Percentiles rank a stretch among this genome's conserved stretches.
These are phyloP conservation scores for Ceratosolen fusciceps DNA, from an alignment of 1,140 invertebrate genomes.

Conservation along the genomic window DNA sequence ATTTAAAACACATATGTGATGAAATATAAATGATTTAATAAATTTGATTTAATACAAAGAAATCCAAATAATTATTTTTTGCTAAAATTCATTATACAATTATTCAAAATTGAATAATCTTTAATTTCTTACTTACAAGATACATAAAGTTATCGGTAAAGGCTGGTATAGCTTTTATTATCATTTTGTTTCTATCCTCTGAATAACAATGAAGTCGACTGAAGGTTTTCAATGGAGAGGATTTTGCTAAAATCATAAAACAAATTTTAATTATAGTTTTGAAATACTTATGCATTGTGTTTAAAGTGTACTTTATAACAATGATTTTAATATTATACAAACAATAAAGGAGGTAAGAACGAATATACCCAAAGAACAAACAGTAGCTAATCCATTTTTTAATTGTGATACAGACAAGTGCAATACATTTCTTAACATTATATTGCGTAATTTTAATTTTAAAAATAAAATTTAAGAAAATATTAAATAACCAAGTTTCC, in stretches of 20 bases:
- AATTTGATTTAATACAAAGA: too few species aligned
- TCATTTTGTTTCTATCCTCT: constrained; percentile 75
- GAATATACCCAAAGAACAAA: constrained; percentile 75
- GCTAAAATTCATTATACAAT: background rate
- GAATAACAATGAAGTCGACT: constrained; percentile 72
- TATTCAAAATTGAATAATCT: constrained; percentile 7
- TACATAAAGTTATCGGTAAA: constrained; percentile 98
- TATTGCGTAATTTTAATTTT: background rate
- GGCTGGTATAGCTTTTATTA: constrained; percentile 81
- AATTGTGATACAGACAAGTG: constrained; percentile 58
- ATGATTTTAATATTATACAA: constrained; percentile 20
- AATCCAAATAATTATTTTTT: too few species aligned
- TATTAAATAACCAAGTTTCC: background rate
- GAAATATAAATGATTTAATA: too few species aligned
- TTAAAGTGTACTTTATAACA: constrained; percentile 31
- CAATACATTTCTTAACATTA: constrained; percentile 56
- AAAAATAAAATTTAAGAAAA: background rate
- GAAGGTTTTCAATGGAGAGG: background rate
- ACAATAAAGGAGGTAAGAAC: constrained; percentile 1
- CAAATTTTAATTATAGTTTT: constrained; percentile 13
- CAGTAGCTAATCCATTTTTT: constrained; percentile 69
- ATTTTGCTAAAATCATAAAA: constrained; percentile 37
- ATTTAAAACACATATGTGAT: too few species aligned
- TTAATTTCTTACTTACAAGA: constrained; percentile 73
- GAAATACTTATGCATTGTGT: background rate